Percentiles rank a stretch among this genome's conserved stretches.
These are phyloP conservation scores for Rhagonycha fulva DNA, from an alignment of 2,888 invertebrate genomes.

Conservation along the genomic window DNA sequence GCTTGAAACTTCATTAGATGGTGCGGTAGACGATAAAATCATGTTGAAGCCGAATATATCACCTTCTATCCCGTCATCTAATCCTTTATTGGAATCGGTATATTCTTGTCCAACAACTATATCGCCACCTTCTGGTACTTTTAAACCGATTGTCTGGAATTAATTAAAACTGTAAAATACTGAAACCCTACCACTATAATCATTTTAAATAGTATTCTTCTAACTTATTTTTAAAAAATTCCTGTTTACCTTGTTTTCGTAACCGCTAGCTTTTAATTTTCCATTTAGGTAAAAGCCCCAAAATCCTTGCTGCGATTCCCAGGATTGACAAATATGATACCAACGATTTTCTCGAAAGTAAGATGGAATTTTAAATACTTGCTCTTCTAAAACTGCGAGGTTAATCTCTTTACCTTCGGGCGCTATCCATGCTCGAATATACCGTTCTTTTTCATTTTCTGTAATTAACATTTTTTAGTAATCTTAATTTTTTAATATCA, in stretches of 20 bases:
- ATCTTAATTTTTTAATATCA: conserved; percentile 6
- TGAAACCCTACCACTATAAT: not conserved
- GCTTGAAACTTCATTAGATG: conserved; percentile 2
- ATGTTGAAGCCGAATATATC: conserved; percentile 70
- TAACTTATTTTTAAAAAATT: not conserved
- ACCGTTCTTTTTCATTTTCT: conserved; percentile 61
- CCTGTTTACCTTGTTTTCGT: conserved; percentile 46
- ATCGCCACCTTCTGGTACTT: conserved; percentile 65
- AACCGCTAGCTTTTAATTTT: conserved; percentile 55
- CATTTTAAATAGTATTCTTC: not conserved
- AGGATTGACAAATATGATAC: conserved; percentile 71
- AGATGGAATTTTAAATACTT: conserved; percentile 57
- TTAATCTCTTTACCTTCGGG: conserved; percentile 61
- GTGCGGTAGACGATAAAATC: conserved; percentile 62
- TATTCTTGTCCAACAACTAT: conserved; percentile 73
- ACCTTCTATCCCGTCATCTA: conserved; percentile 70
- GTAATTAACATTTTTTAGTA: conserved; percentile 19
- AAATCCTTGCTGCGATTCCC: conserved; percentile 64
- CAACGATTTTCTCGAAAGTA: conserved; percentile 58
- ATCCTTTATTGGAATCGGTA: conserved; percentile 66
- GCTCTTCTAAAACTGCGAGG: conserved; percentile 60
- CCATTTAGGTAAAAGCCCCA: conserved; percentile 68
- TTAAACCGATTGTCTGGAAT: conserved; percentile 46
- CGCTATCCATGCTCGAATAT: conserved; percentile 65
- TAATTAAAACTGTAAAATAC: not conserved